Conservation (phyloP, 2,888 invertebrate genomes). For the Tryphoninae sp. region DNA sequence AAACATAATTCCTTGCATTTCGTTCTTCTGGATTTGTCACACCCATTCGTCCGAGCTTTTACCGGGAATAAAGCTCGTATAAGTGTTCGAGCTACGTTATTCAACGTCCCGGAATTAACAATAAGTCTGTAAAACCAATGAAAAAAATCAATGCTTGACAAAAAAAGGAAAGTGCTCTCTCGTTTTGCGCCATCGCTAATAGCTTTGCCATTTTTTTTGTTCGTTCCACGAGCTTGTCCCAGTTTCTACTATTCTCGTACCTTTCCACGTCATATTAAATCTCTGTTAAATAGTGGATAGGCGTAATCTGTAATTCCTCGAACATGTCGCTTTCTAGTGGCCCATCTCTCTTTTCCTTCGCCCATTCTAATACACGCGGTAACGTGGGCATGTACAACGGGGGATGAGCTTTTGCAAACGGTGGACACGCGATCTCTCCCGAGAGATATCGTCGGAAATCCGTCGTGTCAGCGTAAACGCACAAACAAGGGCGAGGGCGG, state of each 20-base stretch:
- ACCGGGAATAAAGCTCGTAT: not conserved
- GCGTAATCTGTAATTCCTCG: slow-evolving; percentile 50
- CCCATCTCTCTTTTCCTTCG: not conserved
- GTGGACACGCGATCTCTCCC: not conserved
- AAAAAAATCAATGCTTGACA: not conserved
- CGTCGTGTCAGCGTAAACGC: slow-evolving; percentile 53
- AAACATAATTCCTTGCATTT: not conserved
- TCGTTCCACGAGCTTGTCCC: not conserved
- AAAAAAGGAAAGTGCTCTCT: not conserved
- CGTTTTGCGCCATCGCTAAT: not conserved
- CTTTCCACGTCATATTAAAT: slow-evolving; percentile 31
- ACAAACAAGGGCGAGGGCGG: slow-evolving; percentile 34
- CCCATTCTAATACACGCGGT: not conserved
- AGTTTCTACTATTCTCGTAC: slow-evolving; percentile 7
- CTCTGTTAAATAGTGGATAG: slow-evolving; percentile 47
- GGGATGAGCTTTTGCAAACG: slow-evolving; percentile 28
- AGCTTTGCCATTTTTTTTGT: slow-evolving; percentile 1
- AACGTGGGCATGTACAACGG: not conserved
- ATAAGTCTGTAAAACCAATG: not conserved
- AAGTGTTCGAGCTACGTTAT: not conserved
- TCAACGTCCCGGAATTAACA: not conserved
- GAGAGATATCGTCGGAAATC: slow-evolving; percentile 46
- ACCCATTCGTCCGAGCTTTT: not conserved
- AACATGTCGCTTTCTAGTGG: not conserved
- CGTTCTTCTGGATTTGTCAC: not conserved